Evolutionary conservation across 2,113 vertebrate species (phyloP).

Genomic region (Oostethus manadensis): DNA sequence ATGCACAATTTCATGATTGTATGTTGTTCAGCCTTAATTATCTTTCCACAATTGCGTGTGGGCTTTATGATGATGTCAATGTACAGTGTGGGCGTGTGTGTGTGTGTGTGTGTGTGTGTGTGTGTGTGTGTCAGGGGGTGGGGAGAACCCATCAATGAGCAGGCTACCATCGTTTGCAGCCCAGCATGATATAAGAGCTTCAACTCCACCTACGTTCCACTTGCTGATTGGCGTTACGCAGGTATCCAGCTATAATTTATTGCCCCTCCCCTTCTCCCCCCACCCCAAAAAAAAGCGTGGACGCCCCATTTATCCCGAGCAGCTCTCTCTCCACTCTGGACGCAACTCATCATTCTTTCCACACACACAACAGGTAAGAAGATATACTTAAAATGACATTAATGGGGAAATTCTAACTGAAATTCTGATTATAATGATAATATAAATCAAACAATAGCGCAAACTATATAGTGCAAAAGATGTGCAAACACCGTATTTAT

Average conservation of each 20-base stretch:
- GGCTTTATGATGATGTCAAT: not conserved
- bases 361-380: conserved; percentile 45
- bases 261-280: no score
- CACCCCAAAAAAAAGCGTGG: no score
- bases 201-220: conserved; percentile 64
- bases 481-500: conserved; percentile 10
- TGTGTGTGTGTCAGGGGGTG: not conserved
- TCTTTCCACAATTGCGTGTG: conserved; percentile 10
- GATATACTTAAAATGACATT: not conserved
- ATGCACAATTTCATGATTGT: not conserved
- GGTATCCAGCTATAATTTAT: conserved; percentile 64
- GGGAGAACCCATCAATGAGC: conserved; percentile 44
- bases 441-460: not conserved
- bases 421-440: no score
- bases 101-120: conserved; percentile 1
- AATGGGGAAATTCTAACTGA: no score
- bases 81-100: not conserved
- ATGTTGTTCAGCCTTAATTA: conserved; percentile 3
- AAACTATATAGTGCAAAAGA: not conserved
- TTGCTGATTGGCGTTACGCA: conserved; percentile 73
- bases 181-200: conserved; percentile 49
- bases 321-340: conserved; percentile 37
- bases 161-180: conserved; percentile 26
- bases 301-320: conserved; percentile 34
- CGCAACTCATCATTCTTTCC: conserved; percentile 20